A percentile compares a stretch with the other conserved stretches of the same genome.
These are phyloP conservation scores for Sebastes aleutianus DNA, from an alignment of 2,797 vertebrate species.

Conservation along the genomic window DNA sequence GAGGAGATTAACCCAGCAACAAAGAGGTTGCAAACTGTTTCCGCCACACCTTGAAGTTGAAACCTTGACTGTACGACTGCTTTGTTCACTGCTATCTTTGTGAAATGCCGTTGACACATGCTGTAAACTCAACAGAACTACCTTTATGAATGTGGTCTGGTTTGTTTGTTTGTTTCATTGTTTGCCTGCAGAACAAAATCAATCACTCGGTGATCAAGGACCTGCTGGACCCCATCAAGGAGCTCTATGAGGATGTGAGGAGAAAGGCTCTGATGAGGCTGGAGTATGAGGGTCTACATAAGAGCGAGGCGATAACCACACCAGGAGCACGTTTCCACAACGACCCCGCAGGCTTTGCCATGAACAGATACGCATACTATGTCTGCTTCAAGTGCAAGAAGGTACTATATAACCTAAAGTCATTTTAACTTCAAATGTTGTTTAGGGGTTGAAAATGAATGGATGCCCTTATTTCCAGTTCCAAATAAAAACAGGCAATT, in stretches of 20 bases:
- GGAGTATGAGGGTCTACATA: conserved; percentile 98
- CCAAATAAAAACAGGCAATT: too few species aligned
- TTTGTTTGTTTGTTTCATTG: conserved; percentile 7
- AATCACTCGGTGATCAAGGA: conserved; percentile 98
- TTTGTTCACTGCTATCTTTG: neutral
- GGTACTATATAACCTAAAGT: conserved; percentile 74
- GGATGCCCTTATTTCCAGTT: conserved; percentile 65
- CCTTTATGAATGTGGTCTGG: neutral
- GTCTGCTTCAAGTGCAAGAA: conserved; percentile 99
- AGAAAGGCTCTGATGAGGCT: conserved; percentile 98
- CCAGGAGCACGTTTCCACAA: conserved; percentile 98
- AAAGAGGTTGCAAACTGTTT: neutral
- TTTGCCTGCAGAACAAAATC: conserved; percentile 94
- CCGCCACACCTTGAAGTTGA: neutral
- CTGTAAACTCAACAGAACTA: neutral
- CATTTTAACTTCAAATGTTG: neutral
- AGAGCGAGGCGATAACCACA: conserved; percentile 98
- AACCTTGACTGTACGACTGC: neutral
- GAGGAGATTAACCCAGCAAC: conserved; percentile 3
- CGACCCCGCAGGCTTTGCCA: conserved; percentile 98
- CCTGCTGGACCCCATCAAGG: conserved; percentile 97
- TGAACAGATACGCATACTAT: conserved; percentile 99
- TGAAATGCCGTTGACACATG: neutral
- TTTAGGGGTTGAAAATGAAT: neutral
- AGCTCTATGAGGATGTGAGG: conserved; percentile 97